A percentile compares a stretch with the other conserved stretches of the same genome.
phyloP scores from a whole-genome alignment of 2,888 invertebrate genomes.

The Latrodectus hesperus region DNA sequence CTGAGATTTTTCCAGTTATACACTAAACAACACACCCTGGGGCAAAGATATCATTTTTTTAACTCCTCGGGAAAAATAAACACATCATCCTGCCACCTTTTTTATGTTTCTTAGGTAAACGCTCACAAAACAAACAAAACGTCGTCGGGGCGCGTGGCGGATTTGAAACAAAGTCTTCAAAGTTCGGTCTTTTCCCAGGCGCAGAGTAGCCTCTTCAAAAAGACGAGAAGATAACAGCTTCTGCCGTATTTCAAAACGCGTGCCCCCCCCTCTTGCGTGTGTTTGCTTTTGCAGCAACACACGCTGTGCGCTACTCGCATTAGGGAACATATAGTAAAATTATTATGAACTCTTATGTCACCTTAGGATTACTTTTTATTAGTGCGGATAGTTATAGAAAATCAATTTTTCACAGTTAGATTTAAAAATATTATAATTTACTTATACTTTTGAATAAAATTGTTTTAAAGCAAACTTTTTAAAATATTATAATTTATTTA shows the following conservation, averaged over 20 bases:
- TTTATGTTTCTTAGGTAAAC: neutral
- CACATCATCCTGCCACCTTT: slow-evolving; percentile 19
- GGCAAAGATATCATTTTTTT: no score
- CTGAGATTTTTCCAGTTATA: no score
- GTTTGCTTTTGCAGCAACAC: neutral
- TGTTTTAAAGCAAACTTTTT: no score
- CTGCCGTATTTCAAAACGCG: slow-evolving; percentile 42
- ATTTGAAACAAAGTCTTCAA: slow-evolving; percentile 36
- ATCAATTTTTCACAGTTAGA: no score
- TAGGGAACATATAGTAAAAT: no score
- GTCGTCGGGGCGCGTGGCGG: slow-evolving; percentile 11
- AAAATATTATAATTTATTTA: no score
- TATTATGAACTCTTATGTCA: no score
- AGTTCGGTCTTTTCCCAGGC: slow-evolving; percentile 13
- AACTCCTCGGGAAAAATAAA: slow-evolving; percentile 6
- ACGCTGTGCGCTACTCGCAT: neutral
- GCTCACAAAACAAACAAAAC: slow-evolving; percentile 20
- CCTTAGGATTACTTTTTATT: no score
- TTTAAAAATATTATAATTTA: no score
- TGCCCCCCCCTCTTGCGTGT: neutral
- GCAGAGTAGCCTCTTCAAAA: slow-evolving; percentile 27
- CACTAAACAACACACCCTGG: no score
- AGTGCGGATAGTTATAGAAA: no score
- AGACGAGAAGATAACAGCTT: slow-evolving; percentile 35
- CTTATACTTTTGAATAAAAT: no score